Evolutionary conservation across 2,797 vertebrate species (phyloP).

Genomic region (Esox masquinongy): DNA sequence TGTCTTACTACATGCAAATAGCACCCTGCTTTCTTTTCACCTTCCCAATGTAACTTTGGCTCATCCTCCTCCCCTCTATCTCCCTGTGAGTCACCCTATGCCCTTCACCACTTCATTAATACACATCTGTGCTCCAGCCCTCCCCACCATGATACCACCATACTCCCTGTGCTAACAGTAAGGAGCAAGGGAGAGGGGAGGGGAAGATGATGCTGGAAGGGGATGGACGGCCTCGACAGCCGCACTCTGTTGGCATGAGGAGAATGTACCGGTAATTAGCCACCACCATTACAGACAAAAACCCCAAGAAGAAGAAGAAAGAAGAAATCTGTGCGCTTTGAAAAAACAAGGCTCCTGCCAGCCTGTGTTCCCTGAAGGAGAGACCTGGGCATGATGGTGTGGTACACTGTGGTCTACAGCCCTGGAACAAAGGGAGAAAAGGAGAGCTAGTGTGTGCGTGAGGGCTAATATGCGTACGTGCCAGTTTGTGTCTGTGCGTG

Average conservation of each 20-base stretch:
- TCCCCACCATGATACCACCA: slow-evolving; percentile 38
- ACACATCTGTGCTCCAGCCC: slow-evolving; percentile 71
- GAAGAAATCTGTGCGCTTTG: slow-evolving; percentile 61
- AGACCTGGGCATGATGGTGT: slow-evolving; percentile 75
- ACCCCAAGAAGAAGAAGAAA: slow-evolving; percentile 59
- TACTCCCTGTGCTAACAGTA: slow-evolving; percentile 28
- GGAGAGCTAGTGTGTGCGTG: slow-evolving; percentile 48
- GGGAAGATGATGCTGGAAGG: slow-evolving; percentile 22
- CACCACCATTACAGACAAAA: slow-evolving; percentile 74
- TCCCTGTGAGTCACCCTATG: slow-evolving; percentile 73
- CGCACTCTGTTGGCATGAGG: slow-evolving; percentile 69
- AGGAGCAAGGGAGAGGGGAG: slow-evolving; percentile 44
- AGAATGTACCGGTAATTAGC: slow-evolving; percentile 79
- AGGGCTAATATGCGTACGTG: slow-evolving; percentile 14
- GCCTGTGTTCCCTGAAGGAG: slow-evolving; percentile 68
- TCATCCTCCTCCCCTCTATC: not conserved
- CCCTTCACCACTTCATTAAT: slow-evolving; percentile 81
- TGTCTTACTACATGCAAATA: slow-evolving; percentile 19
- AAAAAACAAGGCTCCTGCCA: slow-evolving; percentile 75
- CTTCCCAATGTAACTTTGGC: not conserved
- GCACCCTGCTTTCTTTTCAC: not conserved
- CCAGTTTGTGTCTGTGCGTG: slow-evolving; percentile 21
- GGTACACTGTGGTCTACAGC: slow-evolving; percentile 55
- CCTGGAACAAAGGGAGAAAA: slow-evolving; percentile 70
- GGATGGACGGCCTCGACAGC: slow-evolving; percentile 60